phyloP scores from a whole-genome alignment of 2,113 vertebrate genomes.

The Phalacrocorax carbo region DNA sequence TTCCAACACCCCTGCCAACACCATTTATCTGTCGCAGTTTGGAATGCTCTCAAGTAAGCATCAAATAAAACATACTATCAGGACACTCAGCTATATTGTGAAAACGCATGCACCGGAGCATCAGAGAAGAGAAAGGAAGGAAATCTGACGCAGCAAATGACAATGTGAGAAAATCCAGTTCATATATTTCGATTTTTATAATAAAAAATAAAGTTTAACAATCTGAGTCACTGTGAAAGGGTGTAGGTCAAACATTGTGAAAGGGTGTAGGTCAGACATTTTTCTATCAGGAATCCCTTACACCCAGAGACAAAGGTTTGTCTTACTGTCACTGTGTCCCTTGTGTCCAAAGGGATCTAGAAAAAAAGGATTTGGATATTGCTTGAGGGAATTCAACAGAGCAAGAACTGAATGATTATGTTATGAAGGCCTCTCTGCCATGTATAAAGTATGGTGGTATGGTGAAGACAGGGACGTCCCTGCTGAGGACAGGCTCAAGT shows the following conservation, averaged over 20 bases:
- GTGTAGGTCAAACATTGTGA: background rate
- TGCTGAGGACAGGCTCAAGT: background rate
- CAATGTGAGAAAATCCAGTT: background rate
- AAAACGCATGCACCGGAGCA: background rate
- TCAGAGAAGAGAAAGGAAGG: background rate
- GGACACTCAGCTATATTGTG: background rate
- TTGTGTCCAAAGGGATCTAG: background rate
- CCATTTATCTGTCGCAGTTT: background rate
- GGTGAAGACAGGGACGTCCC: background rate
- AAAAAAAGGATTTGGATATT: background rate
- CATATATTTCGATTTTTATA: background rate
- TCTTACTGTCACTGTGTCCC: background rate
- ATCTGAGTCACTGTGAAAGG: background rate
- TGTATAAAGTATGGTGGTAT: accelerated
- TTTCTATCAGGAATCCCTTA: background rate
- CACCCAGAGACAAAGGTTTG: background rate
- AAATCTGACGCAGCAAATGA: background rate
- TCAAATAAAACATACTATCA: conserved; percentile 1
- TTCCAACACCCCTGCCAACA: background rate
- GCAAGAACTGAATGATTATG: background rate
- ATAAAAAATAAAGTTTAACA: background rate
- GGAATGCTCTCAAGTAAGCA: conserved; percentile 19
- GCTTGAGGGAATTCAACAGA: background rate
- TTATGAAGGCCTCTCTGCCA: background rate
- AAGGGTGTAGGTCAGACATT: background rate